Conservation (phyloP, 2,888 invertebrate genomes). For the Aporophyla lueneburgensis region DNA sequence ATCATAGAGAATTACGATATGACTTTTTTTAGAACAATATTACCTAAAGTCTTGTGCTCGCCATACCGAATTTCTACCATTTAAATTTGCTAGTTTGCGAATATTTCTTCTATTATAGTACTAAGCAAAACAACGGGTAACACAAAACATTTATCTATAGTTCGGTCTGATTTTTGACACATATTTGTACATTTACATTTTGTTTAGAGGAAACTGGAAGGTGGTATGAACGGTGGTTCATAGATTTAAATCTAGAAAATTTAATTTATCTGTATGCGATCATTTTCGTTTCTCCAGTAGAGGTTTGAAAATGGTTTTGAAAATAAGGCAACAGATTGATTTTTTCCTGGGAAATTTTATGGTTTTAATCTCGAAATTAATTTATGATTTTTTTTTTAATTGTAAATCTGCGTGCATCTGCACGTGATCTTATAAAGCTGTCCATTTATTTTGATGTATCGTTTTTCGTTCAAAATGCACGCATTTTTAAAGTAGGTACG, state of each 20-base stretch:
- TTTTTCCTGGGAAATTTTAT: slow-evolving; percentile 1
- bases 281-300: neutral
- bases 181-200: slow-evolving; percentile 83
- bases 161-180: slow-evolving; percentile 80
- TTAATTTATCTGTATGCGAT: neutral
- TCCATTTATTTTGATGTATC: neutral
- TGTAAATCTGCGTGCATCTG: slow-evolving; percentile 36
- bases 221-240: slow-evolving; percentile 51
- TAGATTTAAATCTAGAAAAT: slow-evolving; percentile 41
- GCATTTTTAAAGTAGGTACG: slow-evolving; percentile 32
- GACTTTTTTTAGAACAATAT: slow-evolving; percentile 6
- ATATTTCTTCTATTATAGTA: slow-evolving; percentile 42
- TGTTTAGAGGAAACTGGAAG: slow-evolving; percentile 65
- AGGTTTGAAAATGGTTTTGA: neutral
- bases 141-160: slow-evolving; percentile 58
- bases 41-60: neutral
- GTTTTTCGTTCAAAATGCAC: slow-evolving; percentile 35
- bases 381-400: slow-evolving; percentile 48
- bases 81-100: slow-evolving; percentile 18
- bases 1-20: slow-evolving; percentile 1
- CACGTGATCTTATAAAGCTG: slow-evolving; percentile 4
- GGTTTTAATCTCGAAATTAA: slow-evolving; percentile 26
- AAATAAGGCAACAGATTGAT: neutral
- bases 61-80: slow-evolving; percentile 21
- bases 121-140: slow-evolving; percentile 54